Evolutionary conservation across 2,113 vertebrate species (phyloP), one percentile per base, ranked within the genome.

Genomic region (Greenwoodochromis staneri): DNA sequence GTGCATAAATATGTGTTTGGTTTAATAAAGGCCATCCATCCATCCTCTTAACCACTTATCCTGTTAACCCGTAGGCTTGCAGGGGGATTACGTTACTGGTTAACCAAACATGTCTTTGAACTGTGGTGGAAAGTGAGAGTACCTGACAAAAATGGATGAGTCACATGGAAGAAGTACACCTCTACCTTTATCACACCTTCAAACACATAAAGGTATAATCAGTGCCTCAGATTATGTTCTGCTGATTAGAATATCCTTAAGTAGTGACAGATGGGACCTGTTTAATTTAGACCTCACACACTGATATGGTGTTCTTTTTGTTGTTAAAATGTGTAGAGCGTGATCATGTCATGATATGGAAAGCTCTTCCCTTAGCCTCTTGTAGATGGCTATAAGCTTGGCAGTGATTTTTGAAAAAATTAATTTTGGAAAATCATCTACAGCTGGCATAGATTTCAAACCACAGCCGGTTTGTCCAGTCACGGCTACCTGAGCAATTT

Each of bases 1-100:
- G 0, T 29, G 24, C 5, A 47, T 27, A 17, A 27, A 45, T 42
- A 16, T 27, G 21, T 47, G 0, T 76, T 47, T 1, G 40, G 14
- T 47, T 76, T 29, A 29, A 47, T 47, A 76, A 76, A 76, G 3
- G 0, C 27, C 45, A n/a, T 34, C 27, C 24, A 1, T n/a, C 71
- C 57, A 61, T 19, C 71, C 27, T 19, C 14, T 19, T 29, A 19
- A 7, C 16, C 42, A 17, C 9, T 9, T 11, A 27, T 10, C 29
- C 54, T 57, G 11, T 57, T 57, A 57, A 14, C 19, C 63, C 0
- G 3, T 47, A 29, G 40, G 69, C 24, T 73, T 71, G 21, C n/a
- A 42, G 12, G 21, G 38, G 3, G 69, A 45, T 8, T 24, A 24
- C 3, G 4, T 73, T 27, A 73, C 38, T 45, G 40, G 24, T 45